Evolutionary conservation across 2,888 invertebrate genomes (phyloP).

Genomic region (Agriotes lineatus): DNA sequence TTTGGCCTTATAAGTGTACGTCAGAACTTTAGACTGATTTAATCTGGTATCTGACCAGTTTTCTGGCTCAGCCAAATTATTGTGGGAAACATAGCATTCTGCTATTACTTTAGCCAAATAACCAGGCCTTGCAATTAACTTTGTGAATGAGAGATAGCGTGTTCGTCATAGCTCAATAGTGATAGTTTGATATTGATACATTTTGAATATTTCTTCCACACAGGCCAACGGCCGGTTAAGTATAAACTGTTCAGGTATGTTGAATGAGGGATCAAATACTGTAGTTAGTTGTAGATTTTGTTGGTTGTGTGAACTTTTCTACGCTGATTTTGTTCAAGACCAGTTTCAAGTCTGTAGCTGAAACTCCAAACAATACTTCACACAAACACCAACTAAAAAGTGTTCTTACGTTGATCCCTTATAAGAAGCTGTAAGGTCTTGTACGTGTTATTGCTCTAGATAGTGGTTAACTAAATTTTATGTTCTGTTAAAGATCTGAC

Average conservation of each 20-base stretch:
- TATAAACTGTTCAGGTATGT: slow-evolving; percentile 64
- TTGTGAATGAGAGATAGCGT: slow-evolving; percentile 18
- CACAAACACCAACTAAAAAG: background rate
- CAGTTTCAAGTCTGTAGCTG: background rate
- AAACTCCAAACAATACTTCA: slow-evolving; percentile 1
- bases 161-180: slow-evolving; percentile 53
- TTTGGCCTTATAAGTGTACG: slow-evolving; percentile 64
- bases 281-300: slow-evolving; percentile 56
- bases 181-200: slow-evolving; percentile 39
- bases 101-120: slow-evolving; percentile 37
- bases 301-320: slow-evolving; percentile 21
- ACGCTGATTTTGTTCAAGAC: background rate
- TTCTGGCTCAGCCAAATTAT: slow-evolving; percentile 59
- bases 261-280: slow-evolving; percentile 66
- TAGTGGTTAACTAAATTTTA: no score
- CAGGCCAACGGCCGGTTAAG: slow-evolving; percentile 55
- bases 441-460: no score
- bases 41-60: slow-evolving; percentile 50
- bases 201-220: slow-evolving; percentile 57
- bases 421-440: background rate
- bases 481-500: no score
- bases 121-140: slow-evolving; percentile 42
- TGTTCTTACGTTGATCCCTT: background rate
- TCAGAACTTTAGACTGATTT: slow-evolving; percentile 61
- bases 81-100: slow-evolving; percentile 40